These are phyloP conservation scores for Myiozetetes cayanensis DNA, from an alignment of 2,113 vertebrate species.

Conservation along the genomic window DNA sequence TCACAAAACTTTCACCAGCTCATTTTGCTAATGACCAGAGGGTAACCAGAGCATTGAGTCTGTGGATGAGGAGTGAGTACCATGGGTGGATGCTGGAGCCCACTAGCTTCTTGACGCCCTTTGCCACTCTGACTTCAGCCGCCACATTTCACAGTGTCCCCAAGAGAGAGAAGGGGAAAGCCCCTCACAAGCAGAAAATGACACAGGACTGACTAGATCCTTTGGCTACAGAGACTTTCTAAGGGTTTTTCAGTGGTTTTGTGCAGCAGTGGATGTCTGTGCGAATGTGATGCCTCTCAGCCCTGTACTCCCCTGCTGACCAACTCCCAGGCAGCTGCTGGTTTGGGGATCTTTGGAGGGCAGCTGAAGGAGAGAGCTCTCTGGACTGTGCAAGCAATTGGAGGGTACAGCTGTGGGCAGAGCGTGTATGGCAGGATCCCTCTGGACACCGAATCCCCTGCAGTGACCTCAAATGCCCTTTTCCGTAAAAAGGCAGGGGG, in stretches of 20 bases:
- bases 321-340: background rate
- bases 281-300: background rate
- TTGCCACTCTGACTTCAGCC: background rate
- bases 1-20: background rate
- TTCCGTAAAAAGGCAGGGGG: background rate
- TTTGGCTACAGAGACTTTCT: background rate
- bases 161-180: background rate
- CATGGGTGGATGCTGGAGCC: background rate
- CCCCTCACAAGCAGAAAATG: background rate
- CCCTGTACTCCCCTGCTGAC: background rate
- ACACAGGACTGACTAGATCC: background rate
- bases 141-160: background rate
- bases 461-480: background rate
- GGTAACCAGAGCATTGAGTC: background rate
- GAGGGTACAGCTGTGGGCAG: background rate
- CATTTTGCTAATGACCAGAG: background rate
- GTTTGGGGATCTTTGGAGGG: background rate
- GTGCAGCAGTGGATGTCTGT: rapidly evolving
- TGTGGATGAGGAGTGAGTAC: background rate
- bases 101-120: background rate
- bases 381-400: background rate
- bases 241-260: background rate
- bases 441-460: background rate
- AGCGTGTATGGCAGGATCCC: background rate
- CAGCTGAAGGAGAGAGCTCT: background rate